These are phyloP conservation scores for Acleris literana DNA, from an alignment of 2,888 invertebrate genomes.

Conservation along the genomic window DNA sequence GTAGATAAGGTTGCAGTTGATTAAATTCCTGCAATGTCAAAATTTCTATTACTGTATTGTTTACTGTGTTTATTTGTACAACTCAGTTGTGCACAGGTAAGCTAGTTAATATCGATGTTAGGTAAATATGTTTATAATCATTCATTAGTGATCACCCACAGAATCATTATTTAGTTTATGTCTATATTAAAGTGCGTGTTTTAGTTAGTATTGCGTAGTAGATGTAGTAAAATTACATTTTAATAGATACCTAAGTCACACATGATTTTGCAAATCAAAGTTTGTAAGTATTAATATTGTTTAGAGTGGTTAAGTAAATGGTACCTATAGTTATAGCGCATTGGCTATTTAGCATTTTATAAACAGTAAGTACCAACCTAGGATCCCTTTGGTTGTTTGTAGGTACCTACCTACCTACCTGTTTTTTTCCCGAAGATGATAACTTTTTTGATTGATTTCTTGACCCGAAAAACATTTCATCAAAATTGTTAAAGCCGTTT, in stretches of 20 bases:
- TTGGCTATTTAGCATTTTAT: too few relatives aligned
- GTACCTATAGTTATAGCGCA: not conserved
- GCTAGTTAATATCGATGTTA: conserved; percentile 31
- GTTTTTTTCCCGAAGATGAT: too few relatives aligned
- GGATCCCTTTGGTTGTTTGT: too few relatives aligned
- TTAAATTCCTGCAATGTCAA: conserved; percentile 53
- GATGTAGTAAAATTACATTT: conserved; percentile 14
- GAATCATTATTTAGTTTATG: conserved; percentile 4
- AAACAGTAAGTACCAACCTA: too few relatives aligned
- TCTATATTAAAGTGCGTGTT: not conserved
- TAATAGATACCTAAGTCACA: conserved; percentile 7
- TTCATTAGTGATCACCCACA: conserved; percentile 9
- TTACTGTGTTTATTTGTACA: conserved; percentile 47
- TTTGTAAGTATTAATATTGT: not conserved
- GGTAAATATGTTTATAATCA: conserved; percentile 2
- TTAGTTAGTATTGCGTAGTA: conserved; percentile 16
- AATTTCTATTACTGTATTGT: conserved; percentile 59
- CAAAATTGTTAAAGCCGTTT: too few relatives aligned
- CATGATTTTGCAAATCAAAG: not conserved
- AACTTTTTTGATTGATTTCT: too few relatives aligned
- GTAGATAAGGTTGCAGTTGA: conserved; percentile 61
- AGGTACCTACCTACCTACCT: too few relatives aligned
- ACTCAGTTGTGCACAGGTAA: conserved; percentile 20
- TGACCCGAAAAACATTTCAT: too few relatives aligned
- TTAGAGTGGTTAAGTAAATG: not conserved